Evolutionary conservation across 2,113 vertebrate species (phyloP), one percentile per base, ranked within the genome.

Genomic region (Aythya baeri): DNA sequence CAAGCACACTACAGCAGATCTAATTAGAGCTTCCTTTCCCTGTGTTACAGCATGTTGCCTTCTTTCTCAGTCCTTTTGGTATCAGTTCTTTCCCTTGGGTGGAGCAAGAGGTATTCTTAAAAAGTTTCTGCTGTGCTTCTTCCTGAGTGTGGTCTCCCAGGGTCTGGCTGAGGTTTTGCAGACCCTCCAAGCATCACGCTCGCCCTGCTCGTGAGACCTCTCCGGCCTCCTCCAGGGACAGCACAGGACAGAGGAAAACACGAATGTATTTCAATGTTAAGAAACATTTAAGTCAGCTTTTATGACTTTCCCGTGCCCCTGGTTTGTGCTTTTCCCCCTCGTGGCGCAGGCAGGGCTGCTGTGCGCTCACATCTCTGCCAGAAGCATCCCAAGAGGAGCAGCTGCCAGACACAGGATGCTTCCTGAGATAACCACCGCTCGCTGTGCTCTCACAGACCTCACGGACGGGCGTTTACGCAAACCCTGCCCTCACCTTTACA

Each of bases 61-160:
- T 58, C 66, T 72, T 41, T 13, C 78, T 11, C 18, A 22, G 72
- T 50, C 62, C 27, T 68, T 73, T 26, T 13, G 10, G 67, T 22
- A 38, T 4, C 46, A 2, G 9, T 44, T n/a, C 73, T 38, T 34
- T 44, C 57, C 61, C 54, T 18, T 4, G 4, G 26, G 72, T 72
- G n/a, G 38, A 90, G 38, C 23, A 54, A 15, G 46, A 66, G 66
- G 31, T 11, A 7, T 43, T 87, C 78, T 52, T 29, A 29, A 57
- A 26, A 41, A 16, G 36, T 61, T 78, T 31, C 78, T 74, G 66
- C 57, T 46, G 43, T 44, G 41, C 73, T 58, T 18, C 49, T 44
- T 17, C 70, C 78, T 0, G 1, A 17, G 25, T 2, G 38, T 13
- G 67, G 14, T 14, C 41, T 15, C 4, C 26, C 3, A 1, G 26